These are phyloP conservation scores for Ophioderma brevispina DNA, from an alignment of 35 echinoderm and acorn worm species.

Conservation along the genomic window DNA sequence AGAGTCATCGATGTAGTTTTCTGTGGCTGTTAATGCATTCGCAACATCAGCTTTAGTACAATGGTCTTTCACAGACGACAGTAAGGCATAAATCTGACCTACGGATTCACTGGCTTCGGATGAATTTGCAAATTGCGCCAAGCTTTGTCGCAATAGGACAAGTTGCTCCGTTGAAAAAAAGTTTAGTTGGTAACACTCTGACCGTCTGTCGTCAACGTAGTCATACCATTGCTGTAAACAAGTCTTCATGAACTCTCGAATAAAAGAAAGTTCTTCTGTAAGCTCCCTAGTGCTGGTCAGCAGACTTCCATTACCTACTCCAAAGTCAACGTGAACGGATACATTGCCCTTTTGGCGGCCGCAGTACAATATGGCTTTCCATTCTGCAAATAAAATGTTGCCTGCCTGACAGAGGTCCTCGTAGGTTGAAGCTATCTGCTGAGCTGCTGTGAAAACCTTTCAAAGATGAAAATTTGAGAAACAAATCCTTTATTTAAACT, in stretches of 20 bases:
- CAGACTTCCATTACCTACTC: neutral
- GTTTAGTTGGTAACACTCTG: constrained; percentile 28
- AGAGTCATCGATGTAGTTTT: no score
- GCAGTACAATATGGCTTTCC: constrained; percentile 3
- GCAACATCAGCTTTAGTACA: constrained; percentile 15
- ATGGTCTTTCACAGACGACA: neutral
- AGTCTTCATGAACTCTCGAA: constrained; percentile 7
- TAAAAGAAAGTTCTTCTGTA: neutral
- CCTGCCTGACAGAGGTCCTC: constrained; percentile 18
- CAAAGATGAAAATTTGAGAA: neutral
- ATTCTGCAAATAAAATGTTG: constrained; percentile 21
- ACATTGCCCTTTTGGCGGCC: neutral
- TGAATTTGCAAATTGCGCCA: neutral
- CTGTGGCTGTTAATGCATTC: neutral
- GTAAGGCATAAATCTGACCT: neutral
- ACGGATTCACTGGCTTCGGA: neutral
- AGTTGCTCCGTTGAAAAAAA: constrained; percentile 33
- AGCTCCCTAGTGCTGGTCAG: neutral
- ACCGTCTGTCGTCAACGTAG: constrained; percentile 20
- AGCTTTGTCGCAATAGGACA: neutral
- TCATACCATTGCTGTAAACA: constrained; percentile 20
- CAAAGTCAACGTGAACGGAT: constrained; percentile 30
- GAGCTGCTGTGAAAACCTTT: constrained; percentile 13
- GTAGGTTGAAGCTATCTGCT: constrained; percentile 1
- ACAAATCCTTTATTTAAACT: no score